Conservation (phyloP, 2,888 invertebrate genomes). For the Sturmia bella region DNA sequence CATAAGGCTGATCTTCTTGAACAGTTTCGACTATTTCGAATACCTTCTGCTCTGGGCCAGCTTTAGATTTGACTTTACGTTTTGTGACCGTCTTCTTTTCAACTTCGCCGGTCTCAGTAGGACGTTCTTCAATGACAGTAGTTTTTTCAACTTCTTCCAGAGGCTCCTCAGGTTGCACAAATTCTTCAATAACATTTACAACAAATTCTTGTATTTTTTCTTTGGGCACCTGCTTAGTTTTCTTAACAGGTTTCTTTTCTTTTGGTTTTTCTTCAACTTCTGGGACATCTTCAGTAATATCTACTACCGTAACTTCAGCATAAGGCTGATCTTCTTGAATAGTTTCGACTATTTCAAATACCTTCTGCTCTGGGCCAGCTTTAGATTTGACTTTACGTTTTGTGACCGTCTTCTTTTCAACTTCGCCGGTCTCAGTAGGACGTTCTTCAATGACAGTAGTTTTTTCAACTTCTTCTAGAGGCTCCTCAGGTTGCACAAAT, state of each 20-base stretch:
- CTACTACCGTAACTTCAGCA: slow-evolving; percentile 81
- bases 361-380: slow-evolving; percentile 75
- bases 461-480: slow-evolving; percentile 71
- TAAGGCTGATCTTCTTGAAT: slow-evolving; percentile 81
- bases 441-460: slow-evolving; percentile 67
- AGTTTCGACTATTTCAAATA: slow-evolving; percentile 79
- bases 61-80: slow-evolving; percentile 76
- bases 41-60: slow-evolving; percentile 76
- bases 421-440: slow-evolving; percentile 67
- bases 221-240: slow-evolving; percentile 77
- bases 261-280: slow-evolving; percentile 59
- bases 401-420: slow-evolving; percentile 68
- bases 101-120: slow-evolving; percentile 71
- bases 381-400: slow-evolving; percentile 77
- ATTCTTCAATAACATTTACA: slow-evolving; percentile 77
- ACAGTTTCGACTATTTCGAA: slow-evolving; percentile 78
- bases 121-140: slow-evolving; percentile 68
- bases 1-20: slow-evolving; percentile 76
- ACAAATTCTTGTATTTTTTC: slow-evolving; percentile 74
- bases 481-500: slow-evolving; percentile 61
- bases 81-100: slow-evolving; percentile 73
- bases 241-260: slow-evolving; percentile 76
- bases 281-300: slow-evolving; percentile 69
- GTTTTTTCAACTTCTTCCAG: slow-evolving; percentile 71
- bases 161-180: slow-evolving; percentile 72